phyloP scores from a whole-genome alignment of 2,888 invertebrate species.

The Antheraea assamensis region DNA sequence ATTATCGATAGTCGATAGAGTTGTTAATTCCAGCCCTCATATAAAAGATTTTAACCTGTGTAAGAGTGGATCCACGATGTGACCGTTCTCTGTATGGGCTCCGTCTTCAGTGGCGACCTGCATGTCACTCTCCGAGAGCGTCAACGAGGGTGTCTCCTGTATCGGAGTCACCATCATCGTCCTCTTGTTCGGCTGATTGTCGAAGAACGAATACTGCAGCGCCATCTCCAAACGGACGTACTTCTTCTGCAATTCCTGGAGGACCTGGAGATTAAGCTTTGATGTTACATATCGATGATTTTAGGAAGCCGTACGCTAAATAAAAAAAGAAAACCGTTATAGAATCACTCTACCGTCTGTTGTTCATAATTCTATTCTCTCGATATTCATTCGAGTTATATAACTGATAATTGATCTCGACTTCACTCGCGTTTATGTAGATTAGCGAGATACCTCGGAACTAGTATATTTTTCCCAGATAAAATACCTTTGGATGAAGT shows the following conservation, averaged over 20 bases:
- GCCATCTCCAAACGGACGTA: slow-evolving; percentile 89
- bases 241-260: slow-evolving; percentile 90
- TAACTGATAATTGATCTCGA: too few relatives aligned
- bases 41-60: slow-evolving; percentile 47
- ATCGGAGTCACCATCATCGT: slow-evolving; percentile 81
- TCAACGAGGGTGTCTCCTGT: slow-evolving; percentile 81
- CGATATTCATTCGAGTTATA: too few relatives aligned
- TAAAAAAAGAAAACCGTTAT: too few relatives aligned
- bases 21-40: neutral
- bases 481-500: too few relatives aligned
- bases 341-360: too few relatives aligned
- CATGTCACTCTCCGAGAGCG: slow-evolving; percentile 77
- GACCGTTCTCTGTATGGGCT: slow-evolving; percentile 46
- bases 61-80: slow-evolving; percentile 56
- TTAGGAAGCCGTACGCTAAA: neutral
- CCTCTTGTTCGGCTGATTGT: slow-evolving; percentile 60
- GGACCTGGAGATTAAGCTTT: slow-evolving; percentile 61
- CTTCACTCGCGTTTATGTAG: too few relatives aligned
- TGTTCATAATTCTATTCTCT: too few relatives aligned
- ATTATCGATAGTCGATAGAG: too few relatives aligned
- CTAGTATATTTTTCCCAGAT: too few relatives aligned
- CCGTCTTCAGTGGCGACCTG: slow-evolving; percentile 57
- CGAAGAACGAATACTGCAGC: slow-evolving; percentile 82
- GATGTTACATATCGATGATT: neutral
- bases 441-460: too few relatives aligned